Evolutionary conservation across 2,797 vertebrate species (phyloP), one percentile per base, ranked within the genome.

Genomic region (Natrix natrix): DNA sequence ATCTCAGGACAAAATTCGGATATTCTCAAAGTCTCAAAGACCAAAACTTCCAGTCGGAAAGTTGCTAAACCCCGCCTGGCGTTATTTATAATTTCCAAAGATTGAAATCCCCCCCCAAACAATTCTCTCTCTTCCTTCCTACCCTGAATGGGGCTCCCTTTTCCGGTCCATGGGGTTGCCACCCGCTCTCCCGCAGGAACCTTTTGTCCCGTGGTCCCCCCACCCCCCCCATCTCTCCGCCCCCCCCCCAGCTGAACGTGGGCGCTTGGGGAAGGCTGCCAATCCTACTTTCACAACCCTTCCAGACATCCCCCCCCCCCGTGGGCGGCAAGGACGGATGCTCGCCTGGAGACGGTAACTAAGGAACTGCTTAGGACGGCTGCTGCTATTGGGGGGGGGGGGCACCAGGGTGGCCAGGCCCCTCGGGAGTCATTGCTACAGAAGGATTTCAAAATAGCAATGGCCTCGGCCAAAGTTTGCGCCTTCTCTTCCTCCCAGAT

Each of bases 321-420:
- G 94, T 48, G 94, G 93, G 94, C 26, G 92, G 92, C 92, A 57
- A 93, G 37, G 92, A 90, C 89, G 94, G 95, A 59, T 0, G 2
- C 91, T 93, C 90, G 52, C 95, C 94, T 1, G 89, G 95, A 95
- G 94, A 54, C 91, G 0, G 96, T 96, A 93, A 93, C 94, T 94
- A 94, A 95, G 92, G 91, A 96, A 94, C 87, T 93, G 91, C 86
- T 12, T 87, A 92, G 96, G 95, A 96, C 94, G 90, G 94, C 92
- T 94, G 94, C 95, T 88, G 91, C 88, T 90, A 74, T 90, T 92
- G 95, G 93, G 92, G 93, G 91, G 10, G 95, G 94, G 93, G 93
- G 91, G 5, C 4, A 0, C 20, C 74, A 43, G 74, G 4, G 20
- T 5, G 8, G 37, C 37, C 4, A 1, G 37, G 22, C 74, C 32